Conservation (phyloP, 2,888 invertebrate species). For the Adelphocoris suturalis region DNA sequence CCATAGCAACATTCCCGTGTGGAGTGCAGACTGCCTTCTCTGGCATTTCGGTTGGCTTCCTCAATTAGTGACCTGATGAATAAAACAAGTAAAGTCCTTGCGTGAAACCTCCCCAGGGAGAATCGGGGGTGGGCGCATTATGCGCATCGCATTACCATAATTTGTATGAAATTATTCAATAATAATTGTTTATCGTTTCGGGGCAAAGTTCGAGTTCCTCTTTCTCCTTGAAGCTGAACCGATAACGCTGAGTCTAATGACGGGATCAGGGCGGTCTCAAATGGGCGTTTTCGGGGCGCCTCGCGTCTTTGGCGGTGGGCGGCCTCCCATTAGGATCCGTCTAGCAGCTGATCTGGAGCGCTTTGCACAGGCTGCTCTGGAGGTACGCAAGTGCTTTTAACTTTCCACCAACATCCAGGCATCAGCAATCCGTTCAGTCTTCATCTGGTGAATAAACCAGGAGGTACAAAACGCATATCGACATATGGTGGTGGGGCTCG, state of each 20-base stretch:
- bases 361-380: background rate
- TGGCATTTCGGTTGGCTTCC: conserved; percentile 43
- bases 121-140: conserved; percentile 43
- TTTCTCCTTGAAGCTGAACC: conserved; percentile 1
- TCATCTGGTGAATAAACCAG: no score
- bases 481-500: no score
- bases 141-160: conserved; percentile 47
- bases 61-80: conserved; percentile 36
- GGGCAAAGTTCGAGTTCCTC: conserved; percentile 16
- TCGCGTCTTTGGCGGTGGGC: conserved; percentile 3
- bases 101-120: conserved; percentile 36
- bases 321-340: background rate
- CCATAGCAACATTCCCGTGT: background rate
- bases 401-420: background rate
- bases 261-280: background rate
- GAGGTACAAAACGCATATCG: no score
- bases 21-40: background rate
- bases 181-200: conserved; percentile 49
- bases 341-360: background rate
- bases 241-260: background rate
- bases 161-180: conserved; percentile 53
- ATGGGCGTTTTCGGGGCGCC: background rate
- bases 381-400: background rate
- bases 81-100: conserved; percentile 43
- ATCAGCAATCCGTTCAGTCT: no score